These are phyloP conservation scores for Pocillopora grandis DNA, from an alignment of 92 coral and sea anemone species.

Conservation along the genomic window DNA sequence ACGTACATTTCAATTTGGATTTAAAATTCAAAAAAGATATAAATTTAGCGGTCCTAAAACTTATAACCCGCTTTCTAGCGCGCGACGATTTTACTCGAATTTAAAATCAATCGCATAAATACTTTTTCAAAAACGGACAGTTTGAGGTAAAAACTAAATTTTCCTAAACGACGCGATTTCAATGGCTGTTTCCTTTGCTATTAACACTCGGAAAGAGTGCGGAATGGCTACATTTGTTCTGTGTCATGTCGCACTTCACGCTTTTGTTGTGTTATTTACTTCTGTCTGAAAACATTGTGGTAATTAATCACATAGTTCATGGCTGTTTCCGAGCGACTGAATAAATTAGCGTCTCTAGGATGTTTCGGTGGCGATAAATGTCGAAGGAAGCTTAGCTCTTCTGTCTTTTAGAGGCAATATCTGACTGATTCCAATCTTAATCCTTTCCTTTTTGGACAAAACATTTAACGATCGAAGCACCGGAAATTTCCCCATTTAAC, in stretches of 20 bases:
- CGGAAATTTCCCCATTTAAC: not conserved
- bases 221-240: constrained; percentile 40
- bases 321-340: constrained; percentile 88
- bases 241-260: constrained; percentile 51
- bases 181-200: constrained; percentile 18
- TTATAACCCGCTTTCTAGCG: not conserved
- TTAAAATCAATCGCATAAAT: not conserved
- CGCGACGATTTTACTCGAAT: not conserved
- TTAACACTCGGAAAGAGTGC: constrained; percentile 38
- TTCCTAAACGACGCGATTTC: not conserved
- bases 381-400: constrained; percentile 3
- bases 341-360: constrained; percentile 85
- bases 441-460: not conserved
- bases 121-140: not conserved
- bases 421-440: not conserved
- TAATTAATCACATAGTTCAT: constrained; percentile 67
- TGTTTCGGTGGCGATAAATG: constrained; percentile 16
- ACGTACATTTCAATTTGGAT: not conserved
- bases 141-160: not conserved
- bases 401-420: not conserved
- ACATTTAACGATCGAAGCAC: not conserved
- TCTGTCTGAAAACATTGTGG: constrained; percentile 46
- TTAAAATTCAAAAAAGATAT: not conserved
- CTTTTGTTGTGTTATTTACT: constrained; percentile 55
- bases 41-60: not conserved